Base-by-base conservation (phyloP, 2,113 vertebrate genomes). In the Coreoperca whiteheadi region DNA sequence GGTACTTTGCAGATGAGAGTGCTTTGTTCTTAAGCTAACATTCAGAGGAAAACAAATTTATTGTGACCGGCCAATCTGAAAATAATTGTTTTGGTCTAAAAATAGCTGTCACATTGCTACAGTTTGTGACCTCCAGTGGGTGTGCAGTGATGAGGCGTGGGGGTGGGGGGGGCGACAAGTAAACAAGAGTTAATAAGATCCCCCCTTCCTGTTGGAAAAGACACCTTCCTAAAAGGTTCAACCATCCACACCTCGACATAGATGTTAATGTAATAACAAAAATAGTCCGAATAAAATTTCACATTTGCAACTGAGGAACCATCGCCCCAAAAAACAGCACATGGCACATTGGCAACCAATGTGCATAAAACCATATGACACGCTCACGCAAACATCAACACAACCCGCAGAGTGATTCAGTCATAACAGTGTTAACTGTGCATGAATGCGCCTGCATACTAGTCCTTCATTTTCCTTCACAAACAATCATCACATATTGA, bases 281-380 rank as follows among this genome's bases (percentile, higher is more conserved):
- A 83, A 88, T 87, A 87, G 59, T 88, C 83, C 61, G 82, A 91
- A 88, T 89, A 83, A 88, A 91, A 92, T 82, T 89, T 95, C 95
- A 95, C 94, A 95, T 95, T 94, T 94, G 86, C 72, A 92, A 89
- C 80, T 84, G 86, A 92, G 88, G 88, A 87, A 77, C 66, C 77
- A 3, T 74, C 20, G 67, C 37, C 39, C 37, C 50, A 69, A 85
- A 61, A 94, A 79, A 86, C 83, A 89, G 79, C 91, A 93, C 91
- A 93, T 86, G 82, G 86, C 91, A 91, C 86, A 92, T 81, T 87
- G 86, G 74, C 87, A 75, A 79, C 87, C 92, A 91, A 87, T 87
- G 88, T 87, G 90, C 51, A 76, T 34, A 81, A 92, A 86, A 91
- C 64, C 93, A 90, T 86, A 82, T 2, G 0, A 85, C 89, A 81